These are phyloP conservation scores for Theropithecus gelada DNA, from an alignment of 2,113 vertebrate species.

Conservation along the genomic window DNA sequence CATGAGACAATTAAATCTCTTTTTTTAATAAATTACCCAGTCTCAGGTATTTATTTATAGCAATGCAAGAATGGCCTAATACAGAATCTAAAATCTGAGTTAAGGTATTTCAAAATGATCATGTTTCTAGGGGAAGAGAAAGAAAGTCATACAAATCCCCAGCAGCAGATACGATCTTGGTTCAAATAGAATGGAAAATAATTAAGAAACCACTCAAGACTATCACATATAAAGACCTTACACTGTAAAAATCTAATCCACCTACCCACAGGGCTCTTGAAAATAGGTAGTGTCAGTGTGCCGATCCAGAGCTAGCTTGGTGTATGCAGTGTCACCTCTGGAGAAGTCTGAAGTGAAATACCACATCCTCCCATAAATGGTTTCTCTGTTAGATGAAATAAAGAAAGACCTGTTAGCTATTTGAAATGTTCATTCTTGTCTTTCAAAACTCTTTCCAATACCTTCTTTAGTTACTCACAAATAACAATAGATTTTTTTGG, in stretches of 20 bases:
- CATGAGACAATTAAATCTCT: no score
- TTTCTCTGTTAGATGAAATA: conserved; percentile 87
- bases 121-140: not conserved
- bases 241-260: conserved; percentile 20
- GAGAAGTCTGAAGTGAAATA: conserved; percentile 94
- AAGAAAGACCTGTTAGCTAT: not conserved
- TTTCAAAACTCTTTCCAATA: not conserved
- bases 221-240: not conserved
- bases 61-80: no score
- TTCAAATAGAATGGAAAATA: conserved; percentile 39
- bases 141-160: not conserved
- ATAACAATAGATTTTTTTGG: not conserved
- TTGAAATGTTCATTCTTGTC: not conserved
- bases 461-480: not conserved
- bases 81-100: not conserved
- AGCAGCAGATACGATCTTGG: not conserved
- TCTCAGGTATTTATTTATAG: no score
- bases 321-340: conserved; percentile 94
- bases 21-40: no score
- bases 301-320: conserved; percentile 92
- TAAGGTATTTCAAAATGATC: not conserved
- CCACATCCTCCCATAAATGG: conserved; percentile 95
- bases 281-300: conserved; percentile 96
- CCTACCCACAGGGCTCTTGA: conserved; percentile 95
- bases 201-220: conserved; percentile 25